These are phyloP conservation scores for Gnatocerus cornutus DNA, from an alignment of 2,888 invertebrate species.

Conservation along the genomic window DNA sequence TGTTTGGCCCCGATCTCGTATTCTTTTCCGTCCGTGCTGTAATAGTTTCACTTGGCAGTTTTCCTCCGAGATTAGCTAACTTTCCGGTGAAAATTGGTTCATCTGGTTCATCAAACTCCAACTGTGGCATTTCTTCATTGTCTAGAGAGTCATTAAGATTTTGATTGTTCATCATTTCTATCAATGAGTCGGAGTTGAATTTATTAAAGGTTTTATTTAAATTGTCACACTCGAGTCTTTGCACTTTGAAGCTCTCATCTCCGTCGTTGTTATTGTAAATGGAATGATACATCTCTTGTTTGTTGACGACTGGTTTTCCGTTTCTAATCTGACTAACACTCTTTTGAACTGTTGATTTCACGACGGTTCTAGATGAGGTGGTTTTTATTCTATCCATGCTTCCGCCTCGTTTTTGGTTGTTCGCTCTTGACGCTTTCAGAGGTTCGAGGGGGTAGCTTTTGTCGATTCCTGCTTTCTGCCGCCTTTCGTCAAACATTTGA, in stretches of 20 bases:
- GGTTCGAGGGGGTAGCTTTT: slow-evolving; percentile 88
- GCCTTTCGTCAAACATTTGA: slow-evolving; percentile 89
- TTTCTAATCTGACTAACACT: slow-evolving; percentile 67
- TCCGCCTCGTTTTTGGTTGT: slow-evolving; percentile 65
- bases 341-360: slow-evolving; percentile 67
- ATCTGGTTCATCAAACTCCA: slow-evolving; percentile 66
- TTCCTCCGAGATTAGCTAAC: slow-evolving; percentile 70
- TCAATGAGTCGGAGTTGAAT: slow-evolving; percentile 60
- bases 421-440: slow-evolving; percentile 71
- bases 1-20: slow-evolving; percentile 8
- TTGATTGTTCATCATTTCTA: slow-evolving; percentile 70
- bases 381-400: slow-evolving; percentile 65
- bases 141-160: slow-evolving; percentile 69
- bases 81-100: slow-evolving; percentile 60
- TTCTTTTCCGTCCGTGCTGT: slow-evolving; percentile 41
- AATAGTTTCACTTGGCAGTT: slow-evolving; percentile 66
- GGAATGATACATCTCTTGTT: slow-evolving; percentile 66
- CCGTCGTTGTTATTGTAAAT: slow-evolving; percentile 67
- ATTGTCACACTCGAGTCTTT: slow-evolving; percentile 57
- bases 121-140: slow-evolving; percentile 71
- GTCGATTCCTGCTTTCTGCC: slow-evolving; percentile 84
- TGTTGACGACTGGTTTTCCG: slow-evolving; percentile 67
- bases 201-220: slow-evolving; percentile 19
- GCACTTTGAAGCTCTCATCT: slow-evolving; percentile 65
- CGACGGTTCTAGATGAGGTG: slow-evolving; percentile 61